phyloP scores from a whole-genome alignment of 2,888 invertebrate species.

The Scelioninae gen. 1 region DNA sequence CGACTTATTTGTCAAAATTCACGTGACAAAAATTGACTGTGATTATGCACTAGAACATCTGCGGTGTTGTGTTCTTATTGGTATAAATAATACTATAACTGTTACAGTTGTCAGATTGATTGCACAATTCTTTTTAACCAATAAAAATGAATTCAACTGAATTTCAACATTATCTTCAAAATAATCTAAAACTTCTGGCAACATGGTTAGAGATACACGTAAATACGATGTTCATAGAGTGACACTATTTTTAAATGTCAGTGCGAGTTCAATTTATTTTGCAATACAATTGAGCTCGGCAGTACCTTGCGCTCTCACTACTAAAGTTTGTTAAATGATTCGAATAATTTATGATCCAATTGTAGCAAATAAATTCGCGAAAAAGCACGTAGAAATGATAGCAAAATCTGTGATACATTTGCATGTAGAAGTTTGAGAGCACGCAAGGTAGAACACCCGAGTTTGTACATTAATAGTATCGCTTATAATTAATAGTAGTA shows the following conservation, averaged over 20 bases:
- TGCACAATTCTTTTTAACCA: no score
- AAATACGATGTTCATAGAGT: conserved; percentile 28
- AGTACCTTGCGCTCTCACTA: background rate
- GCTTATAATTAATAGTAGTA: conserved; percentile 61
- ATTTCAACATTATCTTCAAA: background rate
- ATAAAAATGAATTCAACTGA: no score
- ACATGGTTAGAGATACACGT: conserved; percentile 28
- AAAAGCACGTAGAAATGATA: conserved; percentile 6
- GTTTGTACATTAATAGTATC: conserved; percentile 50
- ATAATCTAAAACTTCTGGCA: conserved; percentile 9
- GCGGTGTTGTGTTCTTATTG: no score
- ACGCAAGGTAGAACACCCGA: conserved; percentile 62
- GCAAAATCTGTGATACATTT: conserved; percentile 46
- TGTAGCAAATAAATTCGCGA: background rate
- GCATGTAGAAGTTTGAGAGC: conserved; percentile 57
- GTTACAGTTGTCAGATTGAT: no score
- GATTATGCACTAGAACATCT: no score
- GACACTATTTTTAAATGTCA: conserved; percentile 45
- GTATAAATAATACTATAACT: no score
- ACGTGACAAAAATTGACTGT: no score
- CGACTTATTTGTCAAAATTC: no score
- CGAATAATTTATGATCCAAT: background rate
- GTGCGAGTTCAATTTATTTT: conserved; percentile 22
- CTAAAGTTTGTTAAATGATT: background rate
- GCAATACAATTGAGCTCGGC: background rate